Evolutionary conservation across 1,140 invertebrate genomes (phyloP).

Genomic region (Cotesia chilonis): DNA sequence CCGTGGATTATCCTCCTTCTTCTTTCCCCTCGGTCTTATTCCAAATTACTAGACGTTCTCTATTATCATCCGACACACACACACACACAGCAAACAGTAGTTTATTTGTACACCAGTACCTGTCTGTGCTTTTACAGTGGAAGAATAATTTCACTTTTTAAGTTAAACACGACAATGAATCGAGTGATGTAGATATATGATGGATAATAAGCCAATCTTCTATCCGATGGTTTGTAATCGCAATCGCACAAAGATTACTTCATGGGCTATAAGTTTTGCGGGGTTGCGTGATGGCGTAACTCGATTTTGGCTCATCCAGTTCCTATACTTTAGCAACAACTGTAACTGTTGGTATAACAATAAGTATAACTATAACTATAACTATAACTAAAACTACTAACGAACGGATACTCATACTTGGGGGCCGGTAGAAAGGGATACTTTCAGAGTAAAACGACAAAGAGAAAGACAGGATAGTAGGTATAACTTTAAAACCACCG

Average conservation of each 20-base stretch:
- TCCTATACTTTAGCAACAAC: background rate
- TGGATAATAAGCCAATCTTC: background rate
- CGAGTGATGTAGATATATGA: background rate
- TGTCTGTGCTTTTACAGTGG: background rate
- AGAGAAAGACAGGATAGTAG: background rate
- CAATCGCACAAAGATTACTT: constrained; percentile 25
- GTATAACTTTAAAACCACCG: constrained; percentile 13
- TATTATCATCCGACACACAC: too few relatives aligned
- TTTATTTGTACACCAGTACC: background rate
- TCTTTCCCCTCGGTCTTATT: too few relatives aligned
- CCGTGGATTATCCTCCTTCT: background rate
- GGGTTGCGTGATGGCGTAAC: constrained; percentile 23
- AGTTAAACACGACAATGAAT: constrained; percentile 2
- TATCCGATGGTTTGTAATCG: constrained; percentile 19
- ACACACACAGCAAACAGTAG: too few relatives aligned
- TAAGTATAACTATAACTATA: too few relatives aligned
- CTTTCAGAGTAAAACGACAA: constrained; percentile 3
- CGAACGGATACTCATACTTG: background rate
- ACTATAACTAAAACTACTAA: too few relatives aligned
- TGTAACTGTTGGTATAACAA: background rate
- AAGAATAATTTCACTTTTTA: constrained; percentile 16
- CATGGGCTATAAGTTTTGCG: constrained; percentile 28
- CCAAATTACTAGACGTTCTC: too few relatives aligned
- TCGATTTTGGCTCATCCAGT: constrained; percentile 9
- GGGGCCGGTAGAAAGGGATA: background rate